A percentile compares a stretch with the other conserved stretches of the same genome.
phyloP scores from a whole-genome alignment of 2,888 invertebrate genomes.

The Cinara cedri region DNA sequence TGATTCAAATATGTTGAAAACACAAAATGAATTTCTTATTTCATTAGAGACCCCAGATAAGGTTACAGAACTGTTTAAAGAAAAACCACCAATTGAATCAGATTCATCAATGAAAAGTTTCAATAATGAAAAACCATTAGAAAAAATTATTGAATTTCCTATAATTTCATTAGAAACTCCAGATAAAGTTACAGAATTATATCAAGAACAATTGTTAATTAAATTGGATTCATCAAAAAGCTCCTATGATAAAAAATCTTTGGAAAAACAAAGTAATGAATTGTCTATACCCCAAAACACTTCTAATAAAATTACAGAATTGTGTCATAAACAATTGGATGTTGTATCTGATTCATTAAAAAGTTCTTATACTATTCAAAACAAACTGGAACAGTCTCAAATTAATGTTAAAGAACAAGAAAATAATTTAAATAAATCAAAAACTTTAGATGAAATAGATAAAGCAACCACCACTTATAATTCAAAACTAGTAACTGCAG shows the following conservation, averaged over 20 bases:
- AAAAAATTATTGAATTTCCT: background rate
- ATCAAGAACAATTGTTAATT: background rate
- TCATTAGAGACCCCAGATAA: constrained; percentile 7
- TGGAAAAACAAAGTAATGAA: background rate
- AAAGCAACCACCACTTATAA: background rate
- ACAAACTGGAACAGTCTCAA: background rate
- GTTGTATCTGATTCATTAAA: background rate
- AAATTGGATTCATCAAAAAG: background rate
- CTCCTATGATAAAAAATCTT: constrained; percentile 2
- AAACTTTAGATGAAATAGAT: background rate
- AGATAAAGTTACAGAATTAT: constrained; percentile 1
- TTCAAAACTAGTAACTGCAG: background rate
- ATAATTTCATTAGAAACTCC: constrained; percentile 34
- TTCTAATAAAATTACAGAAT: constrained; percentile 2
- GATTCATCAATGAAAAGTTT: background rate
- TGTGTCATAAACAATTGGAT: background rate
- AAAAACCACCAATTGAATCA: background rate
- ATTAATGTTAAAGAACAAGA: constrained; percentile 1
- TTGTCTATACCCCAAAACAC: background rate
- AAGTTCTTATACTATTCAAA: background rate
- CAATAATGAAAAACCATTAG: background rate
- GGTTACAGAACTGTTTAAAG: background rate
- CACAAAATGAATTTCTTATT: background rate
- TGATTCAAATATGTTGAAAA: background rate
- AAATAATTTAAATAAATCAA: constrained; percentile 31